Base-by-base conservation (phyloP, 1,140 invertebrate genomes). In the Hirudo medicinalis region DNA sequence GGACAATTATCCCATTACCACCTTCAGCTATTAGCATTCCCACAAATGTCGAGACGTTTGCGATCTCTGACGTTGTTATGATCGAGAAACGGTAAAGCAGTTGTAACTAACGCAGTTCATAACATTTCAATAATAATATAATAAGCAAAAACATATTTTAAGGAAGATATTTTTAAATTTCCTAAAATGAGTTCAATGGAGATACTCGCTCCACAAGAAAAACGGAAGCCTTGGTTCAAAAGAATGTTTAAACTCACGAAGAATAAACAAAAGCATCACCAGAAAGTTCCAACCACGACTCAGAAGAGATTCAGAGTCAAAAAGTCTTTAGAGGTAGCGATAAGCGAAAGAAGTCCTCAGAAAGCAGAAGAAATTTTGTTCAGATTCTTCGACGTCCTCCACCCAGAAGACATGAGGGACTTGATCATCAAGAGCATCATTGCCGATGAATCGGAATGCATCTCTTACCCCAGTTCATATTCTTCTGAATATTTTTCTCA, bases 281-380 rank as follows among this genome's bases (percentile, higher is more conserved):
- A 32, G 22, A 63, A 63, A 22, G 29, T 63, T 25, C 22, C 22
- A 20, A 63, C 57, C 3, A 63, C 57, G 29, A 63, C 57, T 25
- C 57, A 63, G 57, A 63, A 63, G 19, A 63, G 57, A 63, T 63
- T 63, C 22, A 63, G 29, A 63, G 19, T 63, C 11, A 63, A 63
- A 32, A 63, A 63, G 19, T 63, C 57, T 32, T 63, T 63, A 22
- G 57, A 63, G 57, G 19, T 20, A 15, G 57, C 57, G 8, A 63
- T 63, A 63, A 22, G 29, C 22, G 57, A 63, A 63, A 32, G 19
- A 63, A 63, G 19, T 32, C 57, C 29, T 9, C 57, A 22, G 57
- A 63, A 63, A 32, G 22, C 29, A 2, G 57, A 63, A 25, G 57
- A 63, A 32, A 63, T 63, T 22, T 20, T 63, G 22, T 63, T 32